These are phyloP conservation scores for Idaea biselata DNA, from an alignment of 2,888 invertebrate genomes.

Conservation along the genomic window DNA sequence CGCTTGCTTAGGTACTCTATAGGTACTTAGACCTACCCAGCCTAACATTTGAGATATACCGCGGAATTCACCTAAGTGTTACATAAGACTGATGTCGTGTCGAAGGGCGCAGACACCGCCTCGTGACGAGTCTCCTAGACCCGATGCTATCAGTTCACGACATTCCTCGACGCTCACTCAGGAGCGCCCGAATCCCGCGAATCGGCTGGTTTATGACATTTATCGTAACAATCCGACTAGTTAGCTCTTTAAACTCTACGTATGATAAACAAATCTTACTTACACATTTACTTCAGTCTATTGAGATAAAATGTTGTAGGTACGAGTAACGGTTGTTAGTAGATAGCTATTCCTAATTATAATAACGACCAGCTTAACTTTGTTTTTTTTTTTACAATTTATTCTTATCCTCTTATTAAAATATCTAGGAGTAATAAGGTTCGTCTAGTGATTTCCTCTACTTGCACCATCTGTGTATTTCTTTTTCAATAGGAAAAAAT, in stretches of 20 bases:
- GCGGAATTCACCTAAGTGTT: slow-evolving; percentile 20
- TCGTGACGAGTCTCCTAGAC: slow-evolving; percentile 37
- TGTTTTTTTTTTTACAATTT: neutral
- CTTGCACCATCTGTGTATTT: no score
- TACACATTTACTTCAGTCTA: neutral
- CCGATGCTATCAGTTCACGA: slow-evolving; percentile 43
- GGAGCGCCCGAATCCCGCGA: slow-evolving; percentile 16
- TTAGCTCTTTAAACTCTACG: slow-evolving; percentile 10
- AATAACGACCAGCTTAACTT: neutral
- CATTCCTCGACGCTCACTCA: slow-evolving; percentile 33
- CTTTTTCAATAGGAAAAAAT: no score
- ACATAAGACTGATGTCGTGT: slow-evolving; percentile 37
- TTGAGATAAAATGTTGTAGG: neutral
- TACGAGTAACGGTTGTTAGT: neutral
- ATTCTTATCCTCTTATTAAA: neutral
- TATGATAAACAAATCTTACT: slow-evolving; percentile 7
- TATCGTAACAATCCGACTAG: slow-evolving; percentile 31
- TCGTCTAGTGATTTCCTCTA: no score
- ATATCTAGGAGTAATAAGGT: no score
- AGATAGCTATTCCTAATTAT: neutral
- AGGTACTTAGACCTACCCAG: no score
- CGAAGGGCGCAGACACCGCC: slow-evolving; percentile 35
- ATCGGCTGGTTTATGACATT: slow-evolving; percentile 39
- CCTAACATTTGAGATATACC: neutral
- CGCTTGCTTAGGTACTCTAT: no score